Percentiles rank a stretch among this genome's conserved stretches.
phyloP scores from a whole-genome alignment of 2,113 vertebrate genomes.

The Anarrhichthys ocellatus region DNA sequence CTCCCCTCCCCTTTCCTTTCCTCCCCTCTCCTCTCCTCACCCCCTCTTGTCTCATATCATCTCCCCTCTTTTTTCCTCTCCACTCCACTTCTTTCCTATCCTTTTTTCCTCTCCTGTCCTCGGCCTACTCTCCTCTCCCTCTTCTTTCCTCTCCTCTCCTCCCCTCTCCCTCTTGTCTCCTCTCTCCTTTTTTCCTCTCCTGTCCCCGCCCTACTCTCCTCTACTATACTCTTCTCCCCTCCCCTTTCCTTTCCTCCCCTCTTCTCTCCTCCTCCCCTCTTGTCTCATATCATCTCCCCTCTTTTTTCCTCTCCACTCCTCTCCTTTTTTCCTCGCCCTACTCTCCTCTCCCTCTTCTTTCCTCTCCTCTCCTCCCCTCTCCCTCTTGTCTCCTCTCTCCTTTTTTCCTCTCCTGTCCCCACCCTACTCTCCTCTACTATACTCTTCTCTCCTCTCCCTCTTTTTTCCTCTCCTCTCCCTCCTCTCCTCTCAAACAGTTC shows the following conservation, averaged over 20 bases:
- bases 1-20: too few relatives aligned
- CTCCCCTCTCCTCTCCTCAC: too few relatives aligned
- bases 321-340: too few relatives aligned
- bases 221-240: not conserved
- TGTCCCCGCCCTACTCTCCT: too few relatives aligned
- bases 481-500: not conserved
- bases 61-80: too few relatives aligned
- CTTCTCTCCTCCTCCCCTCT: not conserved
- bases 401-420: too few relatives aligned
- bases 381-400: too few relatives aligned
- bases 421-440: not conserved
- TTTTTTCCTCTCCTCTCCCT: not conserved
- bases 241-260: not conserved
- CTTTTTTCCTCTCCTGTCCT: too few relatives aligned
- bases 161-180: slow-evolving; percentile 55
- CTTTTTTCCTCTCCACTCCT: not conserved
- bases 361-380: too few relatives aligned
- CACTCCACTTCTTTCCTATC: not conserved
- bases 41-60: too few relatives aligned
- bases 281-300: not conserved
- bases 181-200: not conserved
- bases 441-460: not conserved
- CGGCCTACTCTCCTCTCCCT: not conserved
- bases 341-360: not conserved
- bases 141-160: slow-evolving; percentile 21